These are phyloP conservation scores for Cephus runcator DNA, from an alignment of 2,888 invertebrate species.

Conservation along the genomic window DNA sequence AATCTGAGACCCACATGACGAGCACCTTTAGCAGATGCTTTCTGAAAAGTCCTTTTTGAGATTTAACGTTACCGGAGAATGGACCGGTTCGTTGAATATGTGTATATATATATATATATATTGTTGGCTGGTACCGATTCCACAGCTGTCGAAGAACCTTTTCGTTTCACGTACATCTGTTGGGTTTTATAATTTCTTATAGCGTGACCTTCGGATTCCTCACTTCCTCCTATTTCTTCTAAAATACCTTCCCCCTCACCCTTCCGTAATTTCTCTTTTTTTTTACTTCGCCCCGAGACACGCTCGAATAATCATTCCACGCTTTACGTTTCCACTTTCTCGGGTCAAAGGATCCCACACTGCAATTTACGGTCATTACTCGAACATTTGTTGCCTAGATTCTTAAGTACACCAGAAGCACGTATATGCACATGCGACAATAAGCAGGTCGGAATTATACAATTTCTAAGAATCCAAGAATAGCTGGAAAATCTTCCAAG, in stretches of 20 bases:
- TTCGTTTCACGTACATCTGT: background rate
- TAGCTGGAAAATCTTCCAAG: background rate
- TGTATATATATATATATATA: background rate
- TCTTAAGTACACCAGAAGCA: background rate
- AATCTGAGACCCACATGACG: constrained; percentile 25
- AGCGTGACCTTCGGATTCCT: background rate
- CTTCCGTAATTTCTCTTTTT: background rate
- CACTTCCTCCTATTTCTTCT: background rate
- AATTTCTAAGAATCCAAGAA: background rate
- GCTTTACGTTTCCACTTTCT: background rate
- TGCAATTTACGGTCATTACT: background rate
- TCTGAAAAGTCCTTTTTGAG: constrained; percentile 25
- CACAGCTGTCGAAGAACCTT: constrained; percentile 54
- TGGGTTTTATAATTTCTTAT: background rate
- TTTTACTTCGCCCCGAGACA: background rate
- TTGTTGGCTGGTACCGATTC: constrained; percentile 44
- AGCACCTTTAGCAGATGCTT: constrained; percentile 17
- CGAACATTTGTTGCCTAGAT: background rate
- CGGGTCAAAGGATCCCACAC: background rate
- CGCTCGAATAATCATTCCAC: background rate
- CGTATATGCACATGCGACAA: background rate
- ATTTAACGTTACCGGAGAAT: background rate
- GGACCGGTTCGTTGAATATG: background rate
- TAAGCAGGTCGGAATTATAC: background rate
- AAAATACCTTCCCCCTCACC: background rate